Evolutionary conservation across 2,888 invertebrate species (phyloP).

Genomic region (Argyresthia goedartella): DNA sequence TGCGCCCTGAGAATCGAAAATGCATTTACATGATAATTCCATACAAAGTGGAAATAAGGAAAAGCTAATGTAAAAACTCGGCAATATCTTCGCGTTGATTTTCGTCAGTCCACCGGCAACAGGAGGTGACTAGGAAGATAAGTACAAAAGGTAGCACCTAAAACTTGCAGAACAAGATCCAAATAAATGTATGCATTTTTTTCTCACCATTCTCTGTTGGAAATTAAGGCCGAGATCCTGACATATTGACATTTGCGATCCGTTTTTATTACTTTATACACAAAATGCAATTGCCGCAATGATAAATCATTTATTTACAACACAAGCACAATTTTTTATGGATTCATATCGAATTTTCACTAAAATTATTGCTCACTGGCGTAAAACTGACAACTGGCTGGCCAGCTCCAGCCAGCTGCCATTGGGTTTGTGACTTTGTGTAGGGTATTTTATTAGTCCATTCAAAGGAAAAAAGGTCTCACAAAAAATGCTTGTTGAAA

Average conservation of each 20-base stretch:
- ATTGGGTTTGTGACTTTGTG: too few species aligned
- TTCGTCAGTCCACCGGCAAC: background rate
- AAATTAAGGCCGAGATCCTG: slow-evolving; percentile 71
- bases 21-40: background rate
- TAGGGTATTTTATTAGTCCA: background rate
- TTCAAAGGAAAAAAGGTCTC: too few species aligned
- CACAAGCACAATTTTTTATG: background rate
- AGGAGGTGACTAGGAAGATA: background rate
- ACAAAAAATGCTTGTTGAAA: too few species aligned
- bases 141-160: background rate
- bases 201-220: slow-evolving; percentile 68
- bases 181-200: background rate
- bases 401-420: background rate
- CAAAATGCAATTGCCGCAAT: background rate
- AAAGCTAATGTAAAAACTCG: background rate
- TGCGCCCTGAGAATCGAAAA: slow-evolving; percentile 83
- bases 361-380: background rate
- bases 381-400: slow-evolving; percentile 1
- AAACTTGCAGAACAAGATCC: background rate
- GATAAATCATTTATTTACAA: slow-evolving; percentile 1
- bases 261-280: slow-evolving; percentile 25
- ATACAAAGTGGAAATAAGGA: background rate
- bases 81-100: background rate
- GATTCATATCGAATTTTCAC: background rate
- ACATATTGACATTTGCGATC: slow-evolving; percentile 72